These are phyloP conservation scores for Coecobrya sp. DNA, from an alignment of 2,888 invertebrate genomes.

Conservation along the genomic window DNA sequence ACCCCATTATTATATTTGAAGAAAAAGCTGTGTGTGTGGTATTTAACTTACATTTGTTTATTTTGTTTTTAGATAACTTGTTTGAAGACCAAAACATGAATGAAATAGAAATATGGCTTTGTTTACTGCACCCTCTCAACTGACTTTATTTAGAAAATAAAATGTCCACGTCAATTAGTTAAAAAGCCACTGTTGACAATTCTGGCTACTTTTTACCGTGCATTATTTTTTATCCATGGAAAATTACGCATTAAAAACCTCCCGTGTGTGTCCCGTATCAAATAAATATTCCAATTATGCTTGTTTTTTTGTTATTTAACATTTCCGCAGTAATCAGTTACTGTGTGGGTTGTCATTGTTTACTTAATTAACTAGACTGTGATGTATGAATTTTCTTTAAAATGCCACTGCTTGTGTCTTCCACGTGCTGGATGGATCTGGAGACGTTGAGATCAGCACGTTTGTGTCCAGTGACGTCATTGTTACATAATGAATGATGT, in stretches of 20 bases:
- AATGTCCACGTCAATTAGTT: neutral
- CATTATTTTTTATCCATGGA: neutral
- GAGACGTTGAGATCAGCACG: constrained; percentile 5
- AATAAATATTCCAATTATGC: neutral
- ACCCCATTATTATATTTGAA: no score
- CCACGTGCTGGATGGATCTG: neutral
- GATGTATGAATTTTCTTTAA: neutral
- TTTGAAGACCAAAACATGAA: no score
- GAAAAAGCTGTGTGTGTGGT: no score
- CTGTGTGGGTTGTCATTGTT: no score
- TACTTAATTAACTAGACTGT: neutral
- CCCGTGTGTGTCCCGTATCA: neutral
- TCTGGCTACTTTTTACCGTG: neutral
- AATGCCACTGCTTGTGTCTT: neutral
- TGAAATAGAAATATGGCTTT: no score
- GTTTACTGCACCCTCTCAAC: neutral
- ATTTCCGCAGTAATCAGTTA: no score
- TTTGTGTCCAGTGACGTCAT: constrained; percentile 45
- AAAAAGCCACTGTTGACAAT: neutral
- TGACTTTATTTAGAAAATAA: neutral
- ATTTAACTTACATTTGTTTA: no score
- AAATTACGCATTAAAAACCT: neutral
- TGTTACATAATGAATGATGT: constrained; percentile 10
- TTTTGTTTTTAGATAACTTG: no score
- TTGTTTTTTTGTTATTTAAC: neutral